phyloP scores from a whole-genome alignment of 2,113 vertebrate species.

The Colius striatus region DNA sequence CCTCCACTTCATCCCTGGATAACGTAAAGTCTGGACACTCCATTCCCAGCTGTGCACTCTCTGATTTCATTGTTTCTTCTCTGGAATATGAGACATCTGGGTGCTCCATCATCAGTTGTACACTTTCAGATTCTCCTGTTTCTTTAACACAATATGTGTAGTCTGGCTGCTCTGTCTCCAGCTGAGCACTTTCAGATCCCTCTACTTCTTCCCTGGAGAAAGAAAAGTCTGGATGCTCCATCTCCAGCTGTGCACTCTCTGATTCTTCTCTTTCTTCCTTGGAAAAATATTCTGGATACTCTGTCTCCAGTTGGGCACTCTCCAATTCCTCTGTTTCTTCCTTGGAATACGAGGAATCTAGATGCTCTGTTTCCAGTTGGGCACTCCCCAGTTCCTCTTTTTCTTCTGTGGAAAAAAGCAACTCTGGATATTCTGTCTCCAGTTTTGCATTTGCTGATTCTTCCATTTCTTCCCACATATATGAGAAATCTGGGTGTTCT shows the following conservation, averaged over 20 bases:
- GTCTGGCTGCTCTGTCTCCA: background rate
- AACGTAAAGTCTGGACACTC: background rate
- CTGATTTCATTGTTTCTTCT: background rate
- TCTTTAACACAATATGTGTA: background rate
- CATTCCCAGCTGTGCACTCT: background rate
- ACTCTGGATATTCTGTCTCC: background rate
- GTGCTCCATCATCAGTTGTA: background rate
- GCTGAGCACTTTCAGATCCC: no score
- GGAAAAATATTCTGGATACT: background rate
- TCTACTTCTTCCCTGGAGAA: background rate
- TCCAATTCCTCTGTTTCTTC: background rate
- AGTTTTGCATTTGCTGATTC: background rate
- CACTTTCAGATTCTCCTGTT: fast-evolving
- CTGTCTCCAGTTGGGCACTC: background rate
- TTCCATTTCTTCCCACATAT: background rate
- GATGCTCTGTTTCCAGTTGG: background rate
- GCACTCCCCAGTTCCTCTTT: background rate
- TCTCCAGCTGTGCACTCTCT: background rate
- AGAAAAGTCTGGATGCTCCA: background rate
- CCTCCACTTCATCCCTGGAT: background rate
- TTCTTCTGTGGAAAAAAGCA: background rate
- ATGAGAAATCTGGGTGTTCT: background rate
- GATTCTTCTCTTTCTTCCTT: background rate
- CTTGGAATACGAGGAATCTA: background rate
- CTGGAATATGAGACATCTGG: background rate